A percentile compares a stretch with the other conserved stretches of the same genome.
phyloP scores from a whole-genome alignment of 2,888 invertebrate species.

The Urechis unicinctus region DNA sequence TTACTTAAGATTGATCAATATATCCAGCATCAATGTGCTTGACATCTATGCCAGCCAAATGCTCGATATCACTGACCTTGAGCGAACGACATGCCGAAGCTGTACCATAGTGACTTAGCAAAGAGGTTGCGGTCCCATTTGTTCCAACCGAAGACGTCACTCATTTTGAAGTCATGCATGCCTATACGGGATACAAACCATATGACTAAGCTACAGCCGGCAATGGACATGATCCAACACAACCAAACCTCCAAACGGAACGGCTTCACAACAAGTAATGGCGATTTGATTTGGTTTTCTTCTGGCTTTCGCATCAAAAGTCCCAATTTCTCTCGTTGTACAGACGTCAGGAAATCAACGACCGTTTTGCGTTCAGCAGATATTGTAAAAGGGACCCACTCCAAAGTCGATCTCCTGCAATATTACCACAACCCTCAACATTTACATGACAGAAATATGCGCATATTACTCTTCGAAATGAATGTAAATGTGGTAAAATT shows the following conservation, averaged over 20 bases:
- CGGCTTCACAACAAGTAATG: neutral
- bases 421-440: no score
- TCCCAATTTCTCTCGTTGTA: neutral
- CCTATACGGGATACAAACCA: neutral
- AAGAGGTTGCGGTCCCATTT: neutral
- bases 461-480: no score
- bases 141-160: neutral
- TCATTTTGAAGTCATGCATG: neutral
- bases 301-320: neutral
- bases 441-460: no score
- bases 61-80: no score
- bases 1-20: no score
- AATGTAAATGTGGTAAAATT: no score
- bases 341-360: neutral
- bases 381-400: neutral
- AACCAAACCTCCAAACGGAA: neutral
- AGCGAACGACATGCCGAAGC: neutral
- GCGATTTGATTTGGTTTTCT: neutral
- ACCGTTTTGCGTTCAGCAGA: neutral
- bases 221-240: neutral
- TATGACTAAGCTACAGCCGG: neutral
- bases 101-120: neutral
- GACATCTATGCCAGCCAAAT: no score
- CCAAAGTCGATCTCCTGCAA: neutral
- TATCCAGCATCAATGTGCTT: no score